Base-by-base conservation (phyloP, 2,797 vertebrate genomes). In the Sebastiscus tertius region DNA sequence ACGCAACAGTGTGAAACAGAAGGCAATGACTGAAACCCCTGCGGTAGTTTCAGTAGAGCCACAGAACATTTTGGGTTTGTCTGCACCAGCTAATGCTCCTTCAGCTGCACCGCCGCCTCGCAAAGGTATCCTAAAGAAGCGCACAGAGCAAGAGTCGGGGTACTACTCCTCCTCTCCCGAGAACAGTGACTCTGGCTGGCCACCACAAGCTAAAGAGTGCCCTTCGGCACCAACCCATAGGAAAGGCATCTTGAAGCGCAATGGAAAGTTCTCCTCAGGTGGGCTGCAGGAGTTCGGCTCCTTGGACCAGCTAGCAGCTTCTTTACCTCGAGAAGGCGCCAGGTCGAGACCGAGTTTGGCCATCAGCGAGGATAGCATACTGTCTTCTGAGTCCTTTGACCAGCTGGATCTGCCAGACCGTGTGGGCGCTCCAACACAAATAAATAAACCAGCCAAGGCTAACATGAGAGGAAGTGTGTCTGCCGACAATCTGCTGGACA, bases 331-430 rank as follows among this genome's bases (percentile, higher is more conserved):
- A 0, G 90, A 93, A 1, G 63, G 65, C 0, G 24, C 86, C 61
- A 92, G 91, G 1, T 65, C 85, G 2, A 92, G 93, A 66, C 98
- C 97, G 0, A 92, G 93, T 0, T 95, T 95, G 0, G 97, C 97
- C 0, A 92, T 96, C 84, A 99, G 99, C 0, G 96, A 99, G 93
- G 98, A 99, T 91, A 99, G 98, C 93, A 99, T 99, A 87, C 96
- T 99, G 65, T 99, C 98, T 65, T 97, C 97, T 0, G 99, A 99
- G 90, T 99, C 98, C 71, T 99, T 99, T 1, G 99, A 99, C 62
- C 96, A 96, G 77, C 95, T 99, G 7, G 98, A 99, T 85, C 95
- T 98, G 52, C 98, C 99, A 0, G 91, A 96, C 42, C 93, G 95
- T 0, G 87, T 94, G 3, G 82, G 89, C 52, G 89, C 85, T 8